phyloP scores from a whole-genome alignment of 2,797 vertebrate species.

The Spea hammondii region DNA sequence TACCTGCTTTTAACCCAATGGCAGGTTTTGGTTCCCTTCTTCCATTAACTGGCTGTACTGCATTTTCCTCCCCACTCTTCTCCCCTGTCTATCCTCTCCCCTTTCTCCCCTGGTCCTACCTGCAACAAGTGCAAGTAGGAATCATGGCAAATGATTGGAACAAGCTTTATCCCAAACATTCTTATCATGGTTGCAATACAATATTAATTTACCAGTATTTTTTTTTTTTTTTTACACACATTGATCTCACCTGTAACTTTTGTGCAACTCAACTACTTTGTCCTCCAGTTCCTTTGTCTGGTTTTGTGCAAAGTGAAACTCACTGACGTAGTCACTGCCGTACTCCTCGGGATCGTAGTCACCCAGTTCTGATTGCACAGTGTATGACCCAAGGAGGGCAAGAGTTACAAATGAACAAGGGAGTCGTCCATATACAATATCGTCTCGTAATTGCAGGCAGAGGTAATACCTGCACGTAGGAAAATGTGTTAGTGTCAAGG shows the following conservation, averaged over 20 bases:
- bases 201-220: not conserved
- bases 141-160: too few species aligned
- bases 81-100: not conserved
- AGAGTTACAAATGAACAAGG: conserved; percentile 95
- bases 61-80: conserved; percentile 5
- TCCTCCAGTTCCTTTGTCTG: conserved; percentile 96
- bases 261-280: conserved; percentile 93
- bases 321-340: conserved; percentile 84
- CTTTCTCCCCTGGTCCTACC: conserved; percentile 32
- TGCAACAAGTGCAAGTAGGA: not conserved
- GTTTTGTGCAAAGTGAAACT: conserved; percentile 91
- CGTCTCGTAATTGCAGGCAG: conserved; percentile 90
- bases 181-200: too few species aligned
- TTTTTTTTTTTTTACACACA: too few species aligned
- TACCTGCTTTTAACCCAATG: conserved; percentile 55
- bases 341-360: conserved; percentile 90
- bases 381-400: conserved; percentile 90
- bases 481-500: conserved; percentile 3
- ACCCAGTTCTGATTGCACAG: conserved; percentile 90
- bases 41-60: conserved; percentile 46
- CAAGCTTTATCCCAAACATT: too few species aligned
- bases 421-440: conserved; percentile 89
- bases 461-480: conserved; percentile 83
- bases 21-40: conserved; percentile 56
- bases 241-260: conserved; percentile 85